Evolutionary conservation across 2,113 vertebrate genomes (phyloP).

Genomic region (Anas platyrhynchos): DNA sequence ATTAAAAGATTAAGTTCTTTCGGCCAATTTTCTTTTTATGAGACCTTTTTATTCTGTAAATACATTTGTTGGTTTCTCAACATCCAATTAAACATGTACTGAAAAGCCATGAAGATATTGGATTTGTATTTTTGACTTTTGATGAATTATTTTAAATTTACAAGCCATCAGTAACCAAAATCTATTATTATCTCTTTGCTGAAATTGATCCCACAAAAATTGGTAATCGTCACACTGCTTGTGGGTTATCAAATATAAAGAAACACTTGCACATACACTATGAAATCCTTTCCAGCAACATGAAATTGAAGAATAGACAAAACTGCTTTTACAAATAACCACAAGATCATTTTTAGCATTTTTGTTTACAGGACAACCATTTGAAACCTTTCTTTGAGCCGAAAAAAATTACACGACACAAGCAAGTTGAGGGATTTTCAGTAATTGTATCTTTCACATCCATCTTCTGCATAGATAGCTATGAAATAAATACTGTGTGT

Average conservation of each 20-base stretch:
- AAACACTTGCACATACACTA: neutral
- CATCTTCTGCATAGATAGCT: conserved; percentile 49
- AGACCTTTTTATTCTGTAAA: neutral
- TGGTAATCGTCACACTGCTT: neutral
- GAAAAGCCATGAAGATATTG: neutral
- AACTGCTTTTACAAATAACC: neutral
- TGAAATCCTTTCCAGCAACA: neutral
- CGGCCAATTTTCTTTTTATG: neutral
- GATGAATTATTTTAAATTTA: neutral
- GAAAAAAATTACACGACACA: neutral
- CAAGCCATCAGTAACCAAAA: neutral
- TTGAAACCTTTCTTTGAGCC: neutral
- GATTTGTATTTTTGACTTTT: neutral
- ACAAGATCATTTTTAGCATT: neutral
- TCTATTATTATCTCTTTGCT: neutral
- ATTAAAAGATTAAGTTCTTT: conserved; percentile 6
- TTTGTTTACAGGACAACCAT: neutral
- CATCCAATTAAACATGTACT: neutral
- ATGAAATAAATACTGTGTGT: conserved; percentile 49
- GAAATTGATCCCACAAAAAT: neutral
- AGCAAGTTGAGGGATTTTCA: conserved; percentile 12
- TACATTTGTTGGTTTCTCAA: neutral
- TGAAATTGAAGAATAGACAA: neutral
- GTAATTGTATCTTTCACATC: conserved; percentile 28
- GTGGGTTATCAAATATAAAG: neutral